Conservation (phyloP, 2,797 vertebrate genomes). For the Pseudomugil gertrudae region DNA sequence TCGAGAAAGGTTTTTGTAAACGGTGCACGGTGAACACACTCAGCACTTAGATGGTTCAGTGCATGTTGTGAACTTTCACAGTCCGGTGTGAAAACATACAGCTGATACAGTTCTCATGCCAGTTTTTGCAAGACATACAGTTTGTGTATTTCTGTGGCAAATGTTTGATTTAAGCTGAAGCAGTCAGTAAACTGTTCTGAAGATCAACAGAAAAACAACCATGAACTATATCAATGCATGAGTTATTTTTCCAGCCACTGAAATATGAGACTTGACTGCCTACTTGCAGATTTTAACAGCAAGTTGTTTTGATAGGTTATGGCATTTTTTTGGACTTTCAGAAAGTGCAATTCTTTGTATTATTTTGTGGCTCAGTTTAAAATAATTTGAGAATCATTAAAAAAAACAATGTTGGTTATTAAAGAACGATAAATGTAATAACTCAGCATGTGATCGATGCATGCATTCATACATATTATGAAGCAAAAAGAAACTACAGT, state of each 20-base stretch:
- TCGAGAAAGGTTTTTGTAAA: constrained; percentile 14
- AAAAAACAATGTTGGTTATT: constrained; percentile 1
- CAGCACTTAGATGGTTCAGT: constrained; percentile 7
- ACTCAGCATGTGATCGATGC: not conserved
- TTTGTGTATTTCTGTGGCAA: not conserved
- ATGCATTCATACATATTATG: not conserved
- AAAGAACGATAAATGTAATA: not conserved
- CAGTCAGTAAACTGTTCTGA: not conserved
- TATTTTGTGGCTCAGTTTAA: constrained; percentile 6
- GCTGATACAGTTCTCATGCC: not conserved
- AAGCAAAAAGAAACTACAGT: not conserved
- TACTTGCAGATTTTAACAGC: not conserved
- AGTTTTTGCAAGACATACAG: constrained; percentile 5
- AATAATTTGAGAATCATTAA: not conserved
- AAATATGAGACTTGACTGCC: not conserved
- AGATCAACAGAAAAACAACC: not conserved
- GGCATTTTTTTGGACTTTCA: not conserved
- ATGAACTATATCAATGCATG: not conserved
- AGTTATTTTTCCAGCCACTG: not conserved
- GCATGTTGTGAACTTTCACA: constrained; percentile 3
- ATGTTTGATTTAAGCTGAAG: not conserved
- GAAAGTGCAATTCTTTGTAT: not conserved
- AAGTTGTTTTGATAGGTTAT: not conserved
- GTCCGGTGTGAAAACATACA: constrained; percentile 3
- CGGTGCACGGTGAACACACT: not conserved